These are phyloP conservation scores for Sylvietta virens DNA, from an alignment of 2,113 vertebrate species.

Conservation along the genomic window DNA sequence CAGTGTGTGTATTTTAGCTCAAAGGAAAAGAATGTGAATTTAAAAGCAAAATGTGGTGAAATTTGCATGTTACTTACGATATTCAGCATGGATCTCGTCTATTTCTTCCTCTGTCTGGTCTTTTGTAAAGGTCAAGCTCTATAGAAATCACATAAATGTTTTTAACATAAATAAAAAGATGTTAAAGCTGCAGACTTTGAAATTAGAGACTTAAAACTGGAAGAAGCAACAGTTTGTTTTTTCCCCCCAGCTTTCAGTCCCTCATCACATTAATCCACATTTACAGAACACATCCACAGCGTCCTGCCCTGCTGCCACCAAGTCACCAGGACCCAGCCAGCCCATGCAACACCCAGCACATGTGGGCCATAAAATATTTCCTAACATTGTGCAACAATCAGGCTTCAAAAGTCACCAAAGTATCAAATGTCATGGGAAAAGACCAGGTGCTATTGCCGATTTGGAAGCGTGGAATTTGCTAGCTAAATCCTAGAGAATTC, in stretches of 20 bases:
- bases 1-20: not conserved
- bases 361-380: not conserved
- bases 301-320: not conserved
- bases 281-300: rapidly evolving
- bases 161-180: not conserved
- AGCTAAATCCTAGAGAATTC: constrained; percentile 20
- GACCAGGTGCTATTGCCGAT: not conserved
- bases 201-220: not conserved
- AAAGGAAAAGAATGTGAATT: not conserved
- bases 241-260: not conserved
- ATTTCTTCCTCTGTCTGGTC: constrained; percentile 87
- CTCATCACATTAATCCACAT: not conserved
- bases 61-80: constrained; percentile 80
- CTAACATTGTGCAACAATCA: not conserved
- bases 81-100: constrained; percentile 84
- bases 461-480: not conserved
- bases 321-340: not conserved
- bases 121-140: constrained; percentile 90
- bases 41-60: not conserved
- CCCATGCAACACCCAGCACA: not conserved
- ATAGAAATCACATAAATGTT: constrained; percentile 35
- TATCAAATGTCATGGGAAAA: constrained; percentile 7
- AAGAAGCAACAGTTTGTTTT: not conserved
- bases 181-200: not conserved
- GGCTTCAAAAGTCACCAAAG: not conserved